These are phyloP conservation scores for Cynocephalus volans DNA, from an alignment of 2,113 vertebrate genomes.

Conservation along the genomic window DNA sequence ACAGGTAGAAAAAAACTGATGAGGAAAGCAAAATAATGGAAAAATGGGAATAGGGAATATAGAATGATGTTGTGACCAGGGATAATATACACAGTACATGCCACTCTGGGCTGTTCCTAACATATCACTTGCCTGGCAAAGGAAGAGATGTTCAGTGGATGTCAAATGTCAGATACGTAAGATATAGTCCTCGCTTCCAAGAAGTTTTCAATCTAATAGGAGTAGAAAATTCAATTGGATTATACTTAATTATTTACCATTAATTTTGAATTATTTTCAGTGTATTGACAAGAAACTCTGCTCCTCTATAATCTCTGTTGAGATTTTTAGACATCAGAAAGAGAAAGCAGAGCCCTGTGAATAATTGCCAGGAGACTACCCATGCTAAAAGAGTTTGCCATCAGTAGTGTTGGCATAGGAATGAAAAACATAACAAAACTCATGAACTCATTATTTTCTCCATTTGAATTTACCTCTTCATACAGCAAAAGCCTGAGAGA, in stretches of 20 bases:
- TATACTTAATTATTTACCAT: neutral
- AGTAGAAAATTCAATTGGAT: neutral
- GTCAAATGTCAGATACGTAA: neutral
- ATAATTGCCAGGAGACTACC: neutral
- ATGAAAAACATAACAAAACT: neutral
- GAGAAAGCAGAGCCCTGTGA: neutral
- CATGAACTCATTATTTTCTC: conserved; percentile 12
- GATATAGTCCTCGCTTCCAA: neutral
- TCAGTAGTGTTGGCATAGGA: neutral
- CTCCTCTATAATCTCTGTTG: neutral
- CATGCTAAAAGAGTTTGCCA: neutral
- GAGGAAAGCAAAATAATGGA: neutral
- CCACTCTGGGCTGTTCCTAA: neutral
- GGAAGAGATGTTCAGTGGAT: neutral
- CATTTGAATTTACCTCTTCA: neutral
- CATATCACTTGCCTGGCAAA: neutral
- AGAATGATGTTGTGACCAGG: neutral
- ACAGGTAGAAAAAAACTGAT: neutral
- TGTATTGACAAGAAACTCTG: neutral
- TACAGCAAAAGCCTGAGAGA: conserved; percentile 4
- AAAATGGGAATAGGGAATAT: neutral
- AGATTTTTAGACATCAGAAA: neutral
- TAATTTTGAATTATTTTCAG: conserved; percentile 55
- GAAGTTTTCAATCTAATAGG: neutral
- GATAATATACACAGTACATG: neutral